Conservation (phyloP, 2,888 invertebrate species). For the Limnephilus marmoratus region DNA sequence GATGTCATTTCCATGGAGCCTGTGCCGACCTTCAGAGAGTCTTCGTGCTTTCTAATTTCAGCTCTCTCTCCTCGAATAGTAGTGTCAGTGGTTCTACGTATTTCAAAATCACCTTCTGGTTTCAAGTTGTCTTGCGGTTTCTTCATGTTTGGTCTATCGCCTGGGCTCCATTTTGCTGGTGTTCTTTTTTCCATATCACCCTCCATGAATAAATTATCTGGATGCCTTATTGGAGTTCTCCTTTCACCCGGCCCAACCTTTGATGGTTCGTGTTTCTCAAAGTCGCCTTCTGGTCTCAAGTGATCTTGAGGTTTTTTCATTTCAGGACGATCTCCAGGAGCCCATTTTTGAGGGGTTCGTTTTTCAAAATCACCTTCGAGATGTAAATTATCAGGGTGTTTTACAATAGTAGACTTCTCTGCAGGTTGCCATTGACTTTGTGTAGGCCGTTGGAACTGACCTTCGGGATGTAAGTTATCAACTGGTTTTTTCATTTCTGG, state of each 20-base stretch:
- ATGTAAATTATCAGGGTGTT: conserved; percentile 74
- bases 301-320: conserved; percentile 74
- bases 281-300: conserved; percentile 75
- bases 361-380: conserved; percentile 76
- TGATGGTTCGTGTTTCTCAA: conserved; percentile 74
- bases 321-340: conserved; percentile 71
- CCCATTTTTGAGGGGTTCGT: conserved; percentile 71
- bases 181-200: conserved; percentile 72
- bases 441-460: conserved; percentile 72
- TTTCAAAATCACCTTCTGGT: conserved; percentile 69
- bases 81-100: conserved; percentile 77
- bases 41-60: conserved; percentile 78
- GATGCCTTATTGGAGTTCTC: conserved; percentile 71
- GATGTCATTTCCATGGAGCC: conserved; percentile 77
- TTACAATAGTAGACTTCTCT: conserved; percentile 66
- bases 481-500: conserved; percentile 70
- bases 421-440: conserved; percentile 67
- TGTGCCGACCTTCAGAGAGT: conserved; percentile 80
- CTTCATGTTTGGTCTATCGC: conserved; percentile 71
- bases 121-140: conserved; percentile 72
- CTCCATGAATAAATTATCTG: conserved; percentile 74
- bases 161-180: conserved; percentile 71
- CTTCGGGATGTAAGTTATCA: conserved; percentile 76
- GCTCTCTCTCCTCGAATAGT: conserved; percentile 76
- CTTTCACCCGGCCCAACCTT: conserved; percentile 73